These are phyloP conservation scores for Tetranychus truncatus DNA, from an alignment of 2,888 invertebrate species.

Conservation along the genomic window DNA sequence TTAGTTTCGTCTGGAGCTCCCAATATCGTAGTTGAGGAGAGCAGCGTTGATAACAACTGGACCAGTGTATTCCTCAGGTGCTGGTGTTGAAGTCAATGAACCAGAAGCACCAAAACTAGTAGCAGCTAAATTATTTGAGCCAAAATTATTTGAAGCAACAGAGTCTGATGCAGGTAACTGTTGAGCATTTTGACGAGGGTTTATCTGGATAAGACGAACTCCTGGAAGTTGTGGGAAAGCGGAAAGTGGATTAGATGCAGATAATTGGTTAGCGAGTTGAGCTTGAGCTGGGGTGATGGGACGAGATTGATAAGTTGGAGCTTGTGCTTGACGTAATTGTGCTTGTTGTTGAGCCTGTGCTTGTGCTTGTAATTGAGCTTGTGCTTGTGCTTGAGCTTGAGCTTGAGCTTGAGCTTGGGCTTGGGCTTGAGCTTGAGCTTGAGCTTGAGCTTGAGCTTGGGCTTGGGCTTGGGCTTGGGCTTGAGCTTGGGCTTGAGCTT, in stretches of 20 bases:
- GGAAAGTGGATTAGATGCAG: neutral
- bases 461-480: neutral
- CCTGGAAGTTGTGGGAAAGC: constrained; percentile 10
- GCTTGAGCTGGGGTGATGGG: neutral
- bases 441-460: neutral
- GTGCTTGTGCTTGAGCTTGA: neutral
- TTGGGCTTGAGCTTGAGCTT: constrained; percentile 27
- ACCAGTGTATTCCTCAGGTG: constrained; percentile 9
- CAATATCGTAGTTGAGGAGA: constrained; percentile 11
- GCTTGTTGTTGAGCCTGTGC: neutral
- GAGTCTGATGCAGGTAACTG: neutral
- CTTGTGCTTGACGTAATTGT: neutral
- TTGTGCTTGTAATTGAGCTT: constrained; percentile 4
- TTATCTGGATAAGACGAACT: constrained; percentile 5
- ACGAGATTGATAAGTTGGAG: neutral
- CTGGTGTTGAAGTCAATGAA: constrained; percentile 3
- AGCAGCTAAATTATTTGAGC: neutral
- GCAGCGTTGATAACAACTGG: constrained; percentile 15
- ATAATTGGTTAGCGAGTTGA: neutral
- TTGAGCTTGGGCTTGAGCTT: neutral
- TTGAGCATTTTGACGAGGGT: constrained; percentile 5
- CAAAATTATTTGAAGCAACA: neutral
- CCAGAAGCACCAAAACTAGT: neutral
- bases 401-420: constrained; percentile 9
- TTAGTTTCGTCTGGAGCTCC: neutral